These are phyloP conservation scores for Proteles cristata DNA, from an alignment of 2,113 vertebrate species.

Conservation along the genomic window DNA sequence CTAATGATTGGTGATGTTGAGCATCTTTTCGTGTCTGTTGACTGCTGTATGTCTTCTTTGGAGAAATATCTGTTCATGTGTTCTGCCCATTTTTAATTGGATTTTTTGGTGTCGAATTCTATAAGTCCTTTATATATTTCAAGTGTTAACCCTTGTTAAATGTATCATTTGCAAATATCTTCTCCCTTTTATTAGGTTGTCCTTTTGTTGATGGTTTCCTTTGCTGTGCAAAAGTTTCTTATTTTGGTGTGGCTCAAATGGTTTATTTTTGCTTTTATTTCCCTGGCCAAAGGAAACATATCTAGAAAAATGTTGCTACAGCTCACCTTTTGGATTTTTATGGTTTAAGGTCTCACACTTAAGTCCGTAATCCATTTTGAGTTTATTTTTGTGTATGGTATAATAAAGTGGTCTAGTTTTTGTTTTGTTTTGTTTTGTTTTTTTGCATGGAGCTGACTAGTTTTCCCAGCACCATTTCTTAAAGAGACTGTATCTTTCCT, in stretches of 20 bases:
- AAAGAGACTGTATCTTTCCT: not conserved
- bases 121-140: not conserved
- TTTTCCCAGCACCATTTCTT: not conserved
- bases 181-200: not conserved
- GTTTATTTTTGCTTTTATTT: not conserved
- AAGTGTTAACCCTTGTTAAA: not conserved
- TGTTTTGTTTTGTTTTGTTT: not conserved
- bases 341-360: not conserved
- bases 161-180: not conserved
- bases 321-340: not conserved
- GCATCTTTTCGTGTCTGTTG: not conserved
- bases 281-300: not conserved
- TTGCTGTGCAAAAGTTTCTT: not conserved
- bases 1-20: not conserved
- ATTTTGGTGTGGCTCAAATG: not conserved
- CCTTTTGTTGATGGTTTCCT: not conserved
- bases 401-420: not conserved
- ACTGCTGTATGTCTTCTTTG: not conserved
- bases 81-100: not conserved
- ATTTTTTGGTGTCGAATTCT: not conserved
- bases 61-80: not conserved
- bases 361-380: not conserved
- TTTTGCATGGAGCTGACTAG: not conserved
- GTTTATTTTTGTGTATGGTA: not conserved
- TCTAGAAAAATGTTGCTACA: not conserved